These are phyloP conservation scores for Germaria angustata DNA, from an alignment of 2,888 invertebrate genomes.

Conservation along the genomic window DNA sequence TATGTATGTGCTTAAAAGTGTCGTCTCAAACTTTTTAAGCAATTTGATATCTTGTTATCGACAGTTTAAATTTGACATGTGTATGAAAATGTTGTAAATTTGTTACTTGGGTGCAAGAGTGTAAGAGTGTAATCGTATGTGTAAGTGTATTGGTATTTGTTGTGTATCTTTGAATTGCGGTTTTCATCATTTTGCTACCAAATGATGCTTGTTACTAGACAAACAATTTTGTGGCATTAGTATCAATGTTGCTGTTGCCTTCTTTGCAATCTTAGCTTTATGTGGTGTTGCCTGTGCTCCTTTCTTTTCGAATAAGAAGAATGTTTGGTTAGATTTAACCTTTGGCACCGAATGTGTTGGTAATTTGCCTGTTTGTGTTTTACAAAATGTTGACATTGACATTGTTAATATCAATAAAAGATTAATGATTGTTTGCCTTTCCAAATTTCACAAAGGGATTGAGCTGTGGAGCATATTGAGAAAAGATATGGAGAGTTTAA, in stretches of 20 bases:
- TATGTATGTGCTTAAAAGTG: neutral
- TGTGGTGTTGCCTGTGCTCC: neutral
- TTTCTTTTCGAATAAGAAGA: conserved; percentile 24
- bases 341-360: conserved; percentile 65
- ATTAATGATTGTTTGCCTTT: conserved; percentile 38
- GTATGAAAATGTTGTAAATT: conserved; percentile 54
- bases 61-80: conserved; percentile 63
- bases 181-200: conserved; percentile 69
- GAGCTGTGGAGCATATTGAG: too few species aligned
- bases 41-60: conserved; percentile 63
- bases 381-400: conserved; percentile 64
- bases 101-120: neutral
- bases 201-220: conserved; percentile 69
- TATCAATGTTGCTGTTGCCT: conserved; percentile 48
- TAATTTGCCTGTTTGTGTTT: conserved; percentile 66
- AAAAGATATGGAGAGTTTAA: neutral
- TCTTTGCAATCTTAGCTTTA: conserved; percentile 9
- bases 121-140: conserved; percentile 9
- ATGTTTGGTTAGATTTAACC: conserved; percentile 62
- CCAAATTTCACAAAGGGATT: neutral
- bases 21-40: conserved; percentile 43
- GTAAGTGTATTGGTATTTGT: conserved; percentile 11
- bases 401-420: conserved; percentile 65
- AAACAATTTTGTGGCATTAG: conserved; percentile 64
- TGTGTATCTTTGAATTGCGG: conserved; percentile 67